A percentile compares a stretch with the other conserved stretches of the same genome.
Conservation (phyloP, 2,888 invertebrate species). For the Pristionchus maxplancki region DNA sequence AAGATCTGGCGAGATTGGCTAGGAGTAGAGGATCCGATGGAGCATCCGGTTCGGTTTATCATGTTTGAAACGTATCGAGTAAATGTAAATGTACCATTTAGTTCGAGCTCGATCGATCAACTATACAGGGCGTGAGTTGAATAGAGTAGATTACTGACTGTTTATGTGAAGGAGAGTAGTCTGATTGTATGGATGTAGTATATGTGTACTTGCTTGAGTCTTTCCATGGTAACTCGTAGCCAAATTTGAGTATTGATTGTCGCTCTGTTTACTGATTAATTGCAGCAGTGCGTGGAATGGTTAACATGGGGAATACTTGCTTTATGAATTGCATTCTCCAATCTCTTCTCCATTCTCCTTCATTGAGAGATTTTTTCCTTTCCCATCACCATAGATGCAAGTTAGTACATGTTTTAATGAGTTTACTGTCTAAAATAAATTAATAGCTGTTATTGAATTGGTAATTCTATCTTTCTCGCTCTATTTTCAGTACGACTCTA, state of each 20-base stretch:
- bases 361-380: conserved; percentile 94
- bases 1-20: conserved; percentile 41
- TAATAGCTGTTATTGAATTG: background rate
- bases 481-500: conserved; percentile 5
- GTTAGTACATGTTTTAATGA: conserved; percentile 78
- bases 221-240: background rate
- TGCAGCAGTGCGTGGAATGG: conserved; percentile 88
- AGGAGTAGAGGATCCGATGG: conserved; percentile 22
- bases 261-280: background rate
- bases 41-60: background rate
- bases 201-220: conserved; percentile 1
- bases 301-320: conserved; percentile 97
- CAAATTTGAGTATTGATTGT: background rate
- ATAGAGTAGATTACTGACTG: conserved; percentile 7
- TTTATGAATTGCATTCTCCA: conserved; percentile 94
- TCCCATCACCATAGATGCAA: conserved; percentile 91
- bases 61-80: background rate
- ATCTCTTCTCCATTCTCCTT: conserved; percentile 94
- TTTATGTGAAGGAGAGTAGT: background rate
- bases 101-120: conserved; percentile 19
- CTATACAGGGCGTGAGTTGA: conserved; percentile 32
- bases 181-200: background rate
- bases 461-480: background rate
- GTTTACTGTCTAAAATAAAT: conserved; percentile 60
- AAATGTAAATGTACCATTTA: background rate